These are phyloP conservation scores for Speoplatyrhinus poulsoni DNA, from an alignment of 2,113 vertebrate genomes.

Conservation along the genomic window DNA sequence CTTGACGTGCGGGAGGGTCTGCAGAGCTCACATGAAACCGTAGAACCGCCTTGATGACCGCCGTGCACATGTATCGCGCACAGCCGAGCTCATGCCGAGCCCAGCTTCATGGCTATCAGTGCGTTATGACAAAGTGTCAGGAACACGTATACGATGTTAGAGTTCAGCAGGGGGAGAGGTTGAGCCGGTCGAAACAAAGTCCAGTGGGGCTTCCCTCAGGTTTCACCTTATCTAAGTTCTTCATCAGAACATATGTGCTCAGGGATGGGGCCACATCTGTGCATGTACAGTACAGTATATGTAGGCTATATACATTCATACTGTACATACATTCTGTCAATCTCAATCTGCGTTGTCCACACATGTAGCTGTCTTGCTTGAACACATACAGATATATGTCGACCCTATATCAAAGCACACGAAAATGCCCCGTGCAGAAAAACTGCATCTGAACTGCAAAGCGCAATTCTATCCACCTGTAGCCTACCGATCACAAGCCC, in stretches of 20 bases:
- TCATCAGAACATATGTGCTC: constrained; percentile 51
- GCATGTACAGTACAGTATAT: constrained; percentile 33
- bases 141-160: constrained; percentile 1
- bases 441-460: not conserved
- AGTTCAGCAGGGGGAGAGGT: constrained; percentile 22
- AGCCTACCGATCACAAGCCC: too few species aligned
- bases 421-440: not conserved
- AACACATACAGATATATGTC: not conserved
- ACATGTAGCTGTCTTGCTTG: constrained; percentile 21
- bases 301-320: constrained; percentile 1
- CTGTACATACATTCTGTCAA: too few species aligned
- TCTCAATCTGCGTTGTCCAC: not conserved
- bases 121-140: constrained; percentile 33
- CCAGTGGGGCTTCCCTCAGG: constrained; percentile 31
- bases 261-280: constrained; percentile 39
- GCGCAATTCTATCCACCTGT: too few species aligned
- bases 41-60: constrained; percentile 60
- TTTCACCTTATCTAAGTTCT: constrained; percentile 49
- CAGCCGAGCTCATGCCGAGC: constrained; percentile 30
- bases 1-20: constrained; percentile 54
- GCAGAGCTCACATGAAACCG: constrained; percentile 65
- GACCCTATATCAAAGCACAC: constrained; percentile 7
- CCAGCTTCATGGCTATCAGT: constrained; percentile 51
- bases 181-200: constrained; percentile 7
- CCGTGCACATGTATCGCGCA: constrained; percentile 30